Conservation (phyloP, 2,888 invertebrate genomes). For the Bimastos eiseni region DNA sequence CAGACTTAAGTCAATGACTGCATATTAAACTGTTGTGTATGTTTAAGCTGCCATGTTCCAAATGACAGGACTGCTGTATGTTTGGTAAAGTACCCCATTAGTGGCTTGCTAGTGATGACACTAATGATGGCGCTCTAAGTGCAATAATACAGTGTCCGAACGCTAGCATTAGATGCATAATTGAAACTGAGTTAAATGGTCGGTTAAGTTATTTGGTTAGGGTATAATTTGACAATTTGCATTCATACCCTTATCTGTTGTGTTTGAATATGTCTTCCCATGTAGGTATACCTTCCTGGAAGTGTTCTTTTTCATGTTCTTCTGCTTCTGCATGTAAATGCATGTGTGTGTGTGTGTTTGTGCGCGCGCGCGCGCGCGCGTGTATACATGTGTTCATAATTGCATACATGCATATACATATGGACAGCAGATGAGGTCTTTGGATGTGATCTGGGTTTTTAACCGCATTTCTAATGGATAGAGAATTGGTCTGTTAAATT, state of each 20-base stretch:
- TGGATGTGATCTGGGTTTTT: neutral
- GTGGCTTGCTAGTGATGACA: too few relatives aligned
- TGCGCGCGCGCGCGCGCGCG: too few relatives aligned
- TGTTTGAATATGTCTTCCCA: too few relatives aligned
- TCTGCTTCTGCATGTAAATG: neutral
- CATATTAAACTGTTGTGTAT: neutral
- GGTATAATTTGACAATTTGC: neutral
- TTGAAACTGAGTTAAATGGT: neutral
- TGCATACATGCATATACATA: neutral
- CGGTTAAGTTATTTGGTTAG: neutral
- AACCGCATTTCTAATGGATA: neutral
- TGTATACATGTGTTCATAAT: neutral
- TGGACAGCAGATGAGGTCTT: neutral
- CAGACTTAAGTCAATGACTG: neutral
- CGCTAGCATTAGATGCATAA: neutral
- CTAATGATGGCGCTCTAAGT: too few relatives aligned
- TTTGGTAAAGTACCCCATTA: too few relatives aligned
- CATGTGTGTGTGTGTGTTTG: neutral
- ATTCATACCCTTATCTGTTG: too few relatives aligned
- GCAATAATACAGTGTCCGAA: neutral
- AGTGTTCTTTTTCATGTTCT: neutral
- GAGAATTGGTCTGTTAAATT: slow-evolving; percentile 22
- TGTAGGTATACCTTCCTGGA: neutral
- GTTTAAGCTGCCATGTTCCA: neutral
- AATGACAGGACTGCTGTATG: too few relatives aligned